Percentiles rank a stretch among this genome's conserved stretches.
Evolutionary conservation across 1,140 invertebrate species (phyloP).

Genomic region (Reticulitermes speratus): DNA sequence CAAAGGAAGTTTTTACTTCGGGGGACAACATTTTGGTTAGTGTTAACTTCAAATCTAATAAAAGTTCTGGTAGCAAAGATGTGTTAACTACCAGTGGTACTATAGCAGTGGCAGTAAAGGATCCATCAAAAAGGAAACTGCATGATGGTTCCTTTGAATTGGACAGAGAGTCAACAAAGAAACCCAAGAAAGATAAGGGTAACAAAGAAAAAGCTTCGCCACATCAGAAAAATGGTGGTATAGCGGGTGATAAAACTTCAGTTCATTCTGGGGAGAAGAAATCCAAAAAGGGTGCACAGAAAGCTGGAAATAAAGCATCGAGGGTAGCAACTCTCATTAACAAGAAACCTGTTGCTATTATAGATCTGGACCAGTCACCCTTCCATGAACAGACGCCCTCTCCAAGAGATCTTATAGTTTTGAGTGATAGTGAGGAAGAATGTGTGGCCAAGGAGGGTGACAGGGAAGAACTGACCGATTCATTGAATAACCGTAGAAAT

Average conservation of each 20-base stretch:
- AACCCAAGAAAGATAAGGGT: slow-evolving; percentile 42
- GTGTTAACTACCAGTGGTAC: slow-evolving; percentile 41
- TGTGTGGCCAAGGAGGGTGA: slow-evolving; percentile 44
- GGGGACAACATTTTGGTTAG: slow-evolving; percentile 90
- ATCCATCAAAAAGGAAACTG: slow-evolving; percentile 43
- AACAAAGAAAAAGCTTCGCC: slow-evolving; percentile 50
- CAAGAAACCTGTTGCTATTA: slow-evolving; percentile 74
- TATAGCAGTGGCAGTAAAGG: slow-evolving; percentile 46
- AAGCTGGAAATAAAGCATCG: slow-evolving; percentile 19
- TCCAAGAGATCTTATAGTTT: slow-evolving; percentile 74
- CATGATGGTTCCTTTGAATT: slow-evolving; percentile 39
- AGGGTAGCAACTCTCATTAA: slow-evolving; percentile 32
- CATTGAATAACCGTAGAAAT: background rate
- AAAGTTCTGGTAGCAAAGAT: slow-evolving; percentile 40
- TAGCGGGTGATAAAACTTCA: background rate
- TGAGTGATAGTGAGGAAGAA: slow-evolving; percentile 76
- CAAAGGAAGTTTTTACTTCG: slow-evolving; percentile 87
- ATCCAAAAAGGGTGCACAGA: slow-evolving; percentile 18
- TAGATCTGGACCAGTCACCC: slow-evolving; percentile 80
- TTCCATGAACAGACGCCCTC: slow-evolving; percentile 76
- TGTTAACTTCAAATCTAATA: slow-evolving; percentile 79
- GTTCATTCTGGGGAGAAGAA: slow-evolving; percentile 16
- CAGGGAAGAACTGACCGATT: slow-evolving; percentile 24
- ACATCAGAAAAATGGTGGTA: slow-evolving; percentile 49
- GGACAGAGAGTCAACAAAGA: slow-evolving; percentile 36